These are phyloP conservation scores for Clarias batrachus DNA, from an alignment of 2,113 vertebrate genomes.

Conservation along the genomic window DNA sequence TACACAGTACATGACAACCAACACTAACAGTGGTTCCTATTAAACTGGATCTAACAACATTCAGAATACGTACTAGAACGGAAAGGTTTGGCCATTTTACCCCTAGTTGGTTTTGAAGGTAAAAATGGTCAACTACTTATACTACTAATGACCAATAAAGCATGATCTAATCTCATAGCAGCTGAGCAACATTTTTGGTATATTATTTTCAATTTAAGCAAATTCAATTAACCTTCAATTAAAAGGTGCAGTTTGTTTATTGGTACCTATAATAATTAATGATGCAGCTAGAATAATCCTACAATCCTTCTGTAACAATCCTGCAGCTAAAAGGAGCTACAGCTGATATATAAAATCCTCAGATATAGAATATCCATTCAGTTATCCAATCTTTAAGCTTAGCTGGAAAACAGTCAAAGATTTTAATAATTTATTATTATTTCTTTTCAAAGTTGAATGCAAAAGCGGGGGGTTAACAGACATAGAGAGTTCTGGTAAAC, in stretches of 20 bases:
- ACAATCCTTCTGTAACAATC: no score
- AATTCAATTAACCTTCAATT: not conserved
- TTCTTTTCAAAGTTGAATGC: not conserved
- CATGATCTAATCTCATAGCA: not conserved
- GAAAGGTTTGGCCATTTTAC: no score
- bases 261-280: conserved; percentile 3
- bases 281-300: no score
- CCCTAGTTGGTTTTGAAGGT: not conserved
- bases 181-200: not conserved
- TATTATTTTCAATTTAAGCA: not conserved
- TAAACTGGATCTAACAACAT: not conserved
- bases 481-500: not conserved
- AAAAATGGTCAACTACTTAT: not conserved
- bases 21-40: not conserved
- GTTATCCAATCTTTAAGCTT: not conserved
- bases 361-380: not conserved
- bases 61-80: not conserved
- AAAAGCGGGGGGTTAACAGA: not conserved
- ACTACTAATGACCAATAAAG: not conserved
- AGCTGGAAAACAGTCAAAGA: not conserved
- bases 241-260: not conserved
- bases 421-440: not conserved
- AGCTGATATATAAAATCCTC: not conserved
- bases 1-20: not conserved
- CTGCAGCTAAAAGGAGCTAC: no score